phyloP scores from a whole-genome alignment of 2,888 invertebrate species.

The Brachyptera risi region DNA sequence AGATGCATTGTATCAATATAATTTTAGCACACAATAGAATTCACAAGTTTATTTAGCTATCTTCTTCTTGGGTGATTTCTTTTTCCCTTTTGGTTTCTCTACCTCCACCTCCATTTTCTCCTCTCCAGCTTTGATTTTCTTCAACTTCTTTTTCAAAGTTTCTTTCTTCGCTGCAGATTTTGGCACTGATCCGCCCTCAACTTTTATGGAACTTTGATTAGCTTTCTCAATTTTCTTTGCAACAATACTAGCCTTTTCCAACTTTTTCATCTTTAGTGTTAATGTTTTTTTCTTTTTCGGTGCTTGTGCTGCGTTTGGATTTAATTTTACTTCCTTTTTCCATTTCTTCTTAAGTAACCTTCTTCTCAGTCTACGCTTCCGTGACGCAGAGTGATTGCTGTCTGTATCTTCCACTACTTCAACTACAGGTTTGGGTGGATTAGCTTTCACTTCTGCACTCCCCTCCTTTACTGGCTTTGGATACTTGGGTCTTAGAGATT shows the following conservation, averaged over 20 bases:
- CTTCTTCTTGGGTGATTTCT: no score
- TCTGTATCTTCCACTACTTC: background rate
- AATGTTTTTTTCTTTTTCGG: background rate
- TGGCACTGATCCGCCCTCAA: background rate
- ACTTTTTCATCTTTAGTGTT: background rate
- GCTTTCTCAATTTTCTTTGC: background rate
- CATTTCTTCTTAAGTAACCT: background rate
- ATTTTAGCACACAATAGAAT: no score
- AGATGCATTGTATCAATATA: no score
- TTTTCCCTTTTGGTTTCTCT: no score
- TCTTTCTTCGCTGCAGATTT: background rate
- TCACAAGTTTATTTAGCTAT: no score
- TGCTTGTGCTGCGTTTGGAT: background rate
- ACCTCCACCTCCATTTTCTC: no score
- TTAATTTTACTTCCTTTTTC: background rate
- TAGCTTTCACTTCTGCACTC: background rate
- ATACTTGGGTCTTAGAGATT: background rate
- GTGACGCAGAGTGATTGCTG: background rate
- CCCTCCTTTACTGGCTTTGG: background rate
- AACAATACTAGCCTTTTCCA: background rate
- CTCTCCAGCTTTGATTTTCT: no score
- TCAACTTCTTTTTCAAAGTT: background rate
- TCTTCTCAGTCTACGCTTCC: background rate
- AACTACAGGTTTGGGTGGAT: background rate
- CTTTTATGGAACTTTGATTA: background rate